Evolutionary conservation across 2,888 invertebrate genomes (phyloP).

Genomic region (Acanthosepion pharaonis): DNA sequence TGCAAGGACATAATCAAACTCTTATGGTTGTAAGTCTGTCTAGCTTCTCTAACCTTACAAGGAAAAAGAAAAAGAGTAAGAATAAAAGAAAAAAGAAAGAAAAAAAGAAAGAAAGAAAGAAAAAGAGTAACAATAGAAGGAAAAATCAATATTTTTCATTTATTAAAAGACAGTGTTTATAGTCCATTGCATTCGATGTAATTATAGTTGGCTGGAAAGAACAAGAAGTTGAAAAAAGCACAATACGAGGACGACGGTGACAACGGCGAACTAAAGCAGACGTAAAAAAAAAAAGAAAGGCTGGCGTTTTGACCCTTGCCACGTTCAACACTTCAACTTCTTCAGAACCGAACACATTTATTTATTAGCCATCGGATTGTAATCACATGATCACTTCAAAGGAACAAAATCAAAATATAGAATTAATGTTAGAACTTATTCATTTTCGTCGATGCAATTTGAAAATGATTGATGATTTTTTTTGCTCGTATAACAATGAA

Average conservation of each 20-base stretch:
- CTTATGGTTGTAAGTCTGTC: not conserved
- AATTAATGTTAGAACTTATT: not conserved
- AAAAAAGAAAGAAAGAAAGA: not conserved
- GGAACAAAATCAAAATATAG: not conserved
- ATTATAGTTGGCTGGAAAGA: not conserved
- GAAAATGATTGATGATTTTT: not conserved
- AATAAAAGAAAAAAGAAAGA: no score
- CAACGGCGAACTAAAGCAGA: not conserved
- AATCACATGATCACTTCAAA: not conserved
- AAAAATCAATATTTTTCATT: not conserved
- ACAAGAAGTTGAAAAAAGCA: not conserved
- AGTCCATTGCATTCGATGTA: not conserved
- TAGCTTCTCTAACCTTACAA: not conserved
- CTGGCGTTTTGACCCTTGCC: not conserved
- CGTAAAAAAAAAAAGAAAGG: not conserved
- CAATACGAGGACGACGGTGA: not conserved
- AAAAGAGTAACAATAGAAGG: not conserved
- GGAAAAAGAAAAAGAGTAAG: no score
- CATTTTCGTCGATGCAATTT: not conserved
- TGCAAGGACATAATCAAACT: not conserved
- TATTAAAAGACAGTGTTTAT: not conserved
- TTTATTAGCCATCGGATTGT: not conserved
- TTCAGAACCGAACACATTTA: not conserved
- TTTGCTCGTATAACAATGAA: not conserved
- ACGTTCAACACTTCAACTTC: not conserved